Conservation (phyloP, 2,797 vertebrate genomes). For the Atherinosoma microstoma region DNA sequence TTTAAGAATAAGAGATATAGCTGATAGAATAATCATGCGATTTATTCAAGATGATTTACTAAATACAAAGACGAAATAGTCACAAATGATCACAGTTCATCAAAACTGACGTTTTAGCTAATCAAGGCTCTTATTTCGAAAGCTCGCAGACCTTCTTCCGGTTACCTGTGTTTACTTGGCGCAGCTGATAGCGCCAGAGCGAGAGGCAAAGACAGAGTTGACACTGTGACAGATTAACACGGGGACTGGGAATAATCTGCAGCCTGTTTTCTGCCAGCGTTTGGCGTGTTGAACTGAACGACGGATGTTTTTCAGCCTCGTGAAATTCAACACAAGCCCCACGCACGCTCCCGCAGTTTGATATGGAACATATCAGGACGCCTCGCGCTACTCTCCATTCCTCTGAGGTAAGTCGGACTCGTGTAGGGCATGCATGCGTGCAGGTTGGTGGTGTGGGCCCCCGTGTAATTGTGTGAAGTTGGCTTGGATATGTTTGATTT, state of each 20-base stretch:
- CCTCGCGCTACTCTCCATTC: conserved; percentile 15
- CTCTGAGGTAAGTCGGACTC: conserved; percentile 58
- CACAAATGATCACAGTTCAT: background rate
- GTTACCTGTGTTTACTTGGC: conserved; percentile 40
- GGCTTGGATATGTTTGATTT: background rate
- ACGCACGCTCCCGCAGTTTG: conserved; percentile 23
- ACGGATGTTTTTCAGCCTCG: background rate
- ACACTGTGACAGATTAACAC: conserved; percentile 58
- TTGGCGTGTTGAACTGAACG: background rate
- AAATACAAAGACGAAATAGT: background rate
- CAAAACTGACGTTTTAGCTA: background rate
- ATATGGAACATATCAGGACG: conserved; percentile 32
- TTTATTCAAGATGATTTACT: background rate
- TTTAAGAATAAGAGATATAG: too few species aligned
- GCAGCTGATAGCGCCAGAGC: conserved; percentile 33
- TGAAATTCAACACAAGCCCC: background rate
- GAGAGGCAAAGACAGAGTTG: conserved; percentile 49
- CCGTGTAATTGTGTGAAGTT: conserved; percentile 37
- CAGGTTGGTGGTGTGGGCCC: conserved; percentile 26
- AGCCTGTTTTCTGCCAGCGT: conserved; percentile 16
- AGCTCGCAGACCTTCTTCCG: background rate
- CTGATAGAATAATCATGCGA: background rate
- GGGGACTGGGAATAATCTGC: conserved; percentile 30
- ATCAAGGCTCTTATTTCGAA: conserved; percentile 57
- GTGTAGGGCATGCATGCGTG: conserved; percentile 17